A percentile compares a stretch with the other conserved stretches of the same genome.
These are phyloP conservation scores for Capitulum mitella DNA, from an alignment of 2,888 invertebrate genomes.

Conservation along the genomic window DNA sequence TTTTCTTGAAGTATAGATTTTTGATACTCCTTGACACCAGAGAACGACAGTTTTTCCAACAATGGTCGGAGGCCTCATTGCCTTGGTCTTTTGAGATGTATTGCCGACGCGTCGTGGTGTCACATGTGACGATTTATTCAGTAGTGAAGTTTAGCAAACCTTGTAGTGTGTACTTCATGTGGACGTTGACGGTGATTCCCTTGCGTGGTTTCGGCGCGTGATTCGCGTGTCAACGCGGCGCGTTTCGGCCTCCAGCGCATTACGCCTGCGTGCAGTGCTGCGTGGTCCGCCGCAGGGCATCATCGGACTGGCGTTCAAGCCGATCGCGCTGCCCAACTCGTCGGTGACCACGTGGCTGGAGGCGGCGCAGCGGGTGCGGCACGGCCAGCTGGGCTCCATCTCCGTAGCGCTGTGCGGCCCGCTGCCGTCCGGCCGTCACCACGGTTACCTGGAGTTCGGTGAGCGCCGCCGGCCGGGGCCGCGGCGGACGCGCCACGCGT, in stretches of 20 bases:
- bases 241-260: not conserved
- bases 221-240: not conserved
- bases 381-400: not conserved
- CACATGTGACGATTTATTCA: not conserved
- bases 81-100: not conserved
- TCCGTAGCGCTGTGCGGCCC: slow-evolving; percentile 11
- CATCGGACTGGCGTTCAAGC: slow-evolving; percentile 53
- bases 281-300: slow-evolving; percentile 45
- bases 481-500: too few relatives aligned
- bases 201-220: not conserved
- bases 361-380: slow-evolving; percentile 32
- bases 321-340: slow-evolving; percentile 44
- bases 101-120: too few relatives aligned
- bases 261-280: too few relatives aligned
- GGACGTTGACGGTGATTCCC: not conserved
- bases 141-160: not conserved
- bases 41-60: too few relatives aligned
- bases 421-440: not conserved
- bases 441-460: slow-evolving; percentile 17
- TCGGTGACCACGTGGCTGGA: slow-evolving; percentile 45
- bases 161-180: not conserved
- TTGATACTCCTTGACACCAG: not conserved
- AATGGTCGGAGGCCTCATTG: not conserved
- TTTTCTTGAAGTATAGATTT: not conserved
- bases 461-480: not conserved